Evolutionary conservation across 2,797 vertebrate species (phyloP), one percentile per base, ranked within the genome.

Genomic region (Coregonus suidteri): DNA sequence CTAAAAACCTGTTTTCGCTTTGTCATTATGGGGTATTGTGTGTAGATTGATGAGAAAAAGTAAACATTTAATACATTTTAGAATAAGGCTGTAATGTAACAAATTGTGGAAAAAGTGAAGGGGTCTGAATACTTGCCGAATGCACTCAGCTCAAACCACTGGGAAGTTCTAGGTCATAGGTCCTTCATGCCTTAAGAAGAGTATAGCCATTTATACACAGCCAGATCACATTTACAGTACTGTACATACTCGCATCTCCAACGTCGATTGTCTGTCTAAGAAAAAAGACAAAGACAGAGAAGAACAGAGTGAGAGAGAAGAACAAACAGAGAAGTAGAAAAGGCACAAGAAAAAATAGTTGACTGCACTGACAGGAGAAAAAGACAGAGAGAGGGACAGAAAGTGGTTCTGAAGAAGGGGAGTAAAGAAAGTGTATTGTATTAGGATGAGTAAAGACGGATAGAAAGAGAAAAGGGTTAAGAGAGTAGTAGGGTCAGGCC

Each of bases 361-460:
- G 86, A 88, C 88, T 86, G 86, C 41, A 11, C 0, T 3, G 41
- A 47, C 9, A 47, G 41, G 87, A 89, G 84, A 89, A 86, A 35
- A 52, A 15, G 67, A 59, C 20, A 54, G n/a, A 71, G 85, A 85
- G 83, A 34, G 64, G 25, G 64, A 56, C 34, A 73, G 76, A 41
- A n/a, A 14, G 20, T n/a, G 56, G 16, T 25, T 34, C 1, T 35
- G 31, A 62, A 20, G 59, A 47, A 47, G 41, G 41, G 41, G 41
- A 47, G 41, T 47, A 47, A 47, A 47, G 6, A 7, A 25, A 25
- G 6, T 7, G 2, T 6, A 62, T 62, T 25, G 41, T 11, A 11
- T 9, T 47, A 47, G 41, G 41, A 47, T 3, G 41, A 47, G 41
- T 47, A 47, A 11, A 47, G 41, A 11, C 2, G 15, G 65, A 35